These are phyloP conservation scores for Rhizomys pruinosus DNA, from an alignment of 2,113 vertebrate genomes.

Conservation along the genomic window DNA sequence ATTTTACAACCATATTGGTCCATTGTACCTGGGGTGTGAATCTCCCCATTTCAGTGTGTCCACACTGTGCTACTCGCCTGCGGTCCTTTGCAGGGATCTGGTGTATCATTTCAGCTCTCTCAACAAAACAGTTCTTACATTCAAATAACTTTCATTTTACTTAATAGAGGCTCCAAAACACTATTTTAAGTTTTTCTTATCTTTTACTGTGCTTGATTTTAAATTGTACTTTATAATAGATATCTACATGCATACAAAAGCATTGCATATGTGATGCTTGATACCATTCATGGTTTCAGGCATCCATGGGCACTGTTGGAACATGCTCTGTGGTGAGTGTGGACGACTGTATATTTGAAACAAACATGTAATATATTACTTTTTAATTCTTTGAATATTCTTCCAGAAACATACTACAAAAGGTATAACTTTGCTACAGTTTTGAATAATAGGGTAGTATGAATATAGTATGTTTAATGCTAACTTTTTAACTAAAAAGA, in stretches of 20 bases:
- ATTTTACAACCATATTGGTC: not conserved
- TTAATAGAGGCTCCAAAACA: not conserved
- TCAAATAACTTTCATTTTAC: not conserved
- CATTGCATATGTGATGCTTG: not conserved
- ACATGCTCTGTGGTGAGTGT: not conserved
- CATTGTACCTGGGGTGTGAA: not conserved
- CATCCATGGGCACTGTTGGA: too few relatives aligned
- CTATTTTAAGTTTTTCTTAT: not conserved
- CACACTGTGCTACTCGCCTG: too few relatives aligned
- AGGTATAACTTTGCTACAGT: not conserved
- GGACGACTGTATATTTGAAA: not conserved
- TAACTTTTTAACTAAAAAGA: not conserved
- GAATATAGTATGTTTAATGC: not conserved
- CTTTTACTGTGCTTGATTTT: not conserved
- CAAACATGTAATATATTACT: not conserved
- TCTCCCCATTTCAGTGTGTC: not conserved
- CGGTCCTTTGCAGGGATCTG: not conserved
- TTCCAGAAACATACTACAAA: not conserved
- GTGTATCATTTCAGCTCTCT: not conserved
- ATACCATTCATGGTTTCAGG: not conserved
- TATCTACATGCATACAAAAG: not conserved
- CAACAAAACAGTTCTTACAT: not conserved
- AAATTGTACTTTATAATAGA: not conserved
- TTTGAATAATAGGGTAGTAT: not conserved
- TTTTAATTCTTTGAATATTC: not conserved